Conservation (phyloP, 2,113 vertebrate species). For the Mixornis gularis region DNA sequence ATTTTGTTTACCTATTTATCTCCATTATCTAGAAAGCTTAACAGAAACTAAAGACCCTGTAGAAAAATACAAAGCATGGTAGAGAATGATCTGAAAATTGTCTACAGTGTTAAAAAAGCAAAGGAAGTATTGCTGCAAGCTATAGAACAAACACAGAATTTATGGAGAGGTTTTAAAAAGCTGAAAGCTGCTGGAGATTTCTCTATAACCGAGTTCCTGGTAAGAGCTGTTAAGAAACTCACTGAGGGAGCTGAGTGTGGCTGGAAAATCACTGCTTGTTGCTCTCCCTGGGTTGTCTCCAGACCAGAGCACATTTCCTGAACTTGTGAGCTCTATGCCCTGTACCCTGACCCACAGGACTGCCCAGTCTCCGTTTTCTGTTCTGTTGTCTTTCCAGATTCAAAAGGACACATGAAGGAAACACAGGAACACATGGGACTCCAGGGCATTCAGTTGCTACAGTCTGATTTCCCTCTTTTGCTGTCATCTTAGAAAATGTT, state of each 20-base stretch:
- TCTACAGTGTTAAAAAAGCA: not conserved
- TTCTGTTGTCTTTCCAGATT: not conserved
- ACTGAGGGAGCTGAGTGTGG: not conserved
- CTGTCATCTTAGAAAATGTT: not conserved
- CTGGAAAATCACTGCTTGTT: not conserved
- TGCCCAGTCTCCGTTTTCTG: not conserved
- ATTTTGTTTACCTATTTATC: not conserved
- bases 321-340: rapidly evolving
- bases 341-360: rapidly evolving
- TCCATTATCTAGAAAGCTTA: not conserved
- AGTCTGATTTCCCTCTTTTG: not conserved
- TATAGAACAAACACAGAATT: not conserved
- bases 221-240: not conserved
- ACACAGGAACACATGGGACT: not conserved
- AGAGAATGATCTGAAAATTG: not conserved
- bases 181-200: not conserved
- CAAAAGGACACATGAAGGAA: not conserved
- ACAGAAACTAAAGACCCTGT: not conserved
- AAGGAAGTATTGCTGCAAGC: not conserved
- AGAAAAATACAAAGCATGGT: not conserved
- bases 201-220: not conserved
- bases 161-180: not conserved
- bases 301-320: not conserved
- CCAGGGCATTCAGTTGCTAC: not conserved
- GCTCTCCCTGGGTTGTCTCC: not conserved